A percentile compares a stretch with the other conserved stretches of the same genome.
Conservation (phyloP, 2,113 vertebrate genomes). For the Cavia porcellus region DNA sequence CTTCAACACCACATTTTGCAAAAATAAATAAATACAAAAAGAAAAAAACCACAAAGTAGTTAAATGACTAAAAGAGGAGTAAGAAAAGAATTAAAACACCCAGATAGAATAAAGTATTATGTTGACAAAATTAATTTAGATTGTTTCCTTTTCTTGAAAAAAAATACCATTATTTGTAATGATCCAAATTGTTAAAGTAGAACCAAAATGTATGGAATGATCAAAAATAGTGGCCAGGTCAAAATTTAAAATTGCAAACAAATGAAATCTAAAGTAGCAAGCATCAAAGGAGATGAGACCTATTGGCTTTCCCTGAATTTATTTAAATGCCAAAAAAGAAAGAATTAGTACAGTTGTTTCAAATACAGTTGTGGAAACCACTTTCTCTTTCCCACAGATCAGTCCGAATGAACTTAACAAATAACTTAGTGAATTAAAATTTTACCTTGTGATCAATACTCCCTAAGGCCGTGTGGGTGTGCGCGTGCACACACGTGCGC, state of each 20-base stretch:
- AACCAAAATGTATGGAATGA: background rate
- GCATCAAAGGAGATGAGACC: background rate
- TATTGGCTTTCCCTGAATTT: conserved; percentile 1
- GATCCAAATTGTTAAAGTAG: conserved; percentile 5
- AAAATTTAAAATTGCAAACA: conserved; percentile 40
- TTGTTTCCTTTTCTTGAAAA: background rate
- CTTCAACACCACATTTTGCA: background rate
- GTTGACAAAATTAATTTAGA: background rate
- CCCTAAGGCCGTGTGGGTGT: background rate
- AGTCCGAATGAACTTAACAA: conserved; percentile 29
- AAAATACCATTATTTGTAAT: conserved; percentile 29
- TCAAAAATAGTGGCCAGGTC: background rate
- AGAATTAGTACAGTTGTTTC: conserved; percentile 17
- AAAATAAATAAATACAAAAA: background rate
- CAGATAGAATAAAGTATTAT: background rate
- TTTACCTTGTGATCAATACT: background rate
- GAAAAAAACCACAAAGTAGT: background rate
- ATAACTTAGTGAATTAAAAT: conserved; percentile 48
- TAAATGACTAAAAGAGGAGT: background rate
- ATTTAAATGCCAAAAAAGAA: conserved; percentile 29
- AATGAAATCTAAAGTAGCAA: background rate
- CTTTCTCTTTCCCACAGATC: background rate
- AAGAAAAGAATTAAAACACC: background rate
- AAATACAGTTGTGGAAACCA: conserved; percentile 28
- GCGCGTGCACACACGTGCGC: too few relatives aligned